phyloP scores from a whole-genome alignment of 1,140 invertebrate species.

The Eriocheir sinensis region DNA sequence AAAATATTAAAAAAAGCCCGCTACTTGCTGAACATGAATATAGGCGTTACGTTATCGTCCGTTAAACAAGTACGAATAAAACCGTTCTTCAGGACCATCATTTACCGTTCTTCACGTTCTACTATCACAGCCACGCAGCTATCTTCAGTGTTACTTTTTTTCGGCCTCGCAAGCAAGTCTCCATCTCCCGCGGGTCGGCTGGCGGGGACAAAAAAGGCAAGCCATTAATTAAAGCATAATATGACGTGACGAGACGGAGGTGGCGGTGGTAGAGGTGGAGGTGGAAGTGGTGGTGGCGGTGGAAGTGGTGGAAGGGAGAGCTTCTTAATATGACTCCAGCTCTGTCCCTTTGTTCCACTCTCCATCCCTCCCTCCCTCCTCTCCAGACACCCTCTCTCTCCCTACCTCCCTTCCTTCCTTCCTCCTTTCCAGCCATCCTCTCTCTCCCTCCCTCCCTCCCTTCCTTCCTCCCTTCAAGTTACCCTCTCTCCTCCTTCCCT shows the following conservation, averaged over 20 bases:
- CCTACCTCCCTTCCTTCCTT: slow-evolving; percentile 12
- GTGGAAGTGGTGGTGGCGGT: not conserved
- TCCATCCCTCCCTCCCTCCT: slow-evolving; percentile 35
- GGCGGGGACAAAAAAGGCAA: not conserved
- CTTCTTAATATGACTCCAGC: not conserved
- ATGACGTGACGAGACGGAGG: not conserved
- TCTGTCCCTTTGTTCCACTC: slow-evolving; percentile 32
- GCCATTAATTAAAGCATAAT: slow-evolving; percentile 6
- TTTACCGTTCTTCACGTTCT: too few relatives aligned
- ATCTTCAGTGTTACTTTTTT: too few relatives aligned
- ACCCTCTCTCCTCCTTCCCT: not conserved
- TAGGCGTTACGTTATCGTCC: too few relatives aligned
- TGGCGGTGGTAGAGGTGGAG: not conserved
- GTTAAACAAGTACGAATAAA: too few relatives aligned
- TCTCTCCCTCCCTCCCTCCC: not conserved
- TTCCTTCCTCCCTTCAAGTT: too few relatives aligned
- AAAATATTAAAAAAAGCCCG: too few relatives aligned
- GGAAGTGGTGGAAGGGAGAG: not conserved
- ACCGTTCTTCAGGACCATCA: too few relatives aligned
- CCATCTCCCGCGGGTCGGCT: not conserved
- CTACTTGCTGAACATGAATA: too few relatives aligned
- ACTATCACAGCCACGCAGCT: too few relatives aligned
- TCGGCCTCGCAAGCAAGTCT: too few relatives aligned
- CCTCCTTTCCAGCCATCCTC: not conserved
- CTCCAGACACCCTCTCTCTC: slow-evolving; percentile 10